Conservation (phyloP, 2,888 invertebrate genomes). For the Euphydryas editha region DNA sequence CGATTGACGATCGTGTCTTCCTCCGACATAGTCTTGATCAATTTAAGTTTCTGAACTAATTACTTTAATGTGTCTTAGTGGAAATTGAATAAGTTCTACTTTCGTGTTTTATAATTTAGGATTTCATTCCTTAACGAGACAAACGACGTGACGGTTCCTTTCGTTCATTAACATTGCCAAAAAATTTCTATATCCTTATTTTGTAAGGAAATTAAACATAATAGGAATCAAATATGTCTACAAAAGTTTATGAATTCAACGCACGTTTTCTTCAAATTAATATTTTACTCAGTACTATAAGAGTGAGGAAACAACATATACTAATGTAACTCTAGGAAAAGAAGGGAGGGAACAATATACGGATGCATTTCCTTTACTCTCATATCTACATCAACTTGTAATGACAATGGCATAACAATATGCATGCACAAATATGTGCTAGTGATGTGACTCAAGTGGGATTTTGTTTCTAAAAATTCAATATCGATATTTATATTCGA, state of each 20-base stretch:
- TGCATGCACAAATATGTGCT: conserved; percentile 11
- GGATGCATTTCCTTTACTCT: conserved; percentile 42
- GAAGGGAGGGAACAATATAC: conserved; percentile 38
- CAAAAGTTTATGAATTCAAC: conserved; percentile 5
- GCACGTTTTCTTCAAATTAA: conserved; percentile 15
- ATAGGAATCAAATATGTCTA: background rate
- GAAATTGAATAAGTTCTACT: background rate
- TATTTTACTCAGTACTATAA: conserved; percentile 15
- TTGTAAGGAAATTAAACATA: background rate
- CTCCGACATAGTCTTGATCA: background rate
- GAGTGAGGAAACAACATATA: conserved; percentile 15
- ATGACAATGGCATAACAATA: conserved; percentile 35
- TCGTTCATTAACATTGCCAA: too few relatives aligned
- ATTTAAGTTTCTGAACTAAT: background rate
- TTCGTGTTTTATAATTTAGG: too few relatives aligned
- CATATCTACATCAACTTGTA: conserved; percentile 23
- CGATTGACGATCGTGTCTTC: conserved; percentile 20
- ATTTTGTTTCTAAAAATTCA: background rate
- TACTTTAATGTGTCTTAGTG: background rate
- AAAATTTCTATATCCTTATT: too few relatives aligned
- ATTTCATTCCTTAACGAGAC: too few relatives aligned
- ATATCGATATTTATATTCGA: background rate
- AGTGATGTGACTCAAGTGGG: background rate
- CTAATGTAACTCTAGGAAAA: conserved; percentile 24
- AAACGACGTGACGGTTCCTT: too few relatives aligned